Base-by-base conservation (phyloP, 2,797 vertebrate species). In the Lophius americanus region DNA sequence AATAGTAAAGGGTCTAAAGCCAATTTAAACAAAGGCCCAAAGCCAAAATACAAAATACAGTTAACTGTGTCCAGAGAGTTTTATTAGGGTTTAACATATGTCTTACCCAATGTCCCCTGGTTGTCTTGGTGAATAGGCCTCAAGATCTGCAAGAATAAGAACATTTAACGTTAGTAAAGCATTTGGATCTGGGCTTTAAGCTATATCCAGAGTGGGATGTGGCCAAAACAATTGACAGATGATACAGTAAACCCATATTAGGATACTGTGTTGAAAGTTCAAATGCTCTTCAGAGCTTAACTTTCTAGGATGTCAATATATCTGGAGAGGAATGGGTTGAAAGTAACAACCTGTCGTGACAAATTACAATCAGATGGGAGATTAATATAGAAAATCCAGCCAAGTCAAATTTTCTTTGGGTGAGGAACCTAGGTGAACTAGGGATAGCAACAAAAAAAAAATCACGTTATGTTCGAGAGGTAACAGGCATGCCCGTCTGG, bases 51-150 rank as follows among this genome's bases (percentile, higher is more conserved):
- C 23, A 43, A 43, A 38, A 4, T 38, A 38, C 37, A 38, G 23
- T 23, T 23, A 38, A 38, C 4, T 37, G 47, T 12, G 48, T 36
- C 12, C 39, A 14, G 23, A 44, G 47, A 69, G 38, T 1, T 38
- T 10, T 51, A 9, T 10, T 23, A 1, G 38, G 65, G 8, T 39
- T 41, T 51, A 3, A 76, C 44, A 44, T 8, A 43, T 2, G 4
- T 91, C 95, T 96, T 88, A 98, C 97, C 95, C 82, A 86, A 86
- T 0, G 95, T 85, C 12, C 92, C 73, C 44, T 88, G 87, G 49
- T 94, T 93, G 71, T 98, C 96, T 75, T 95, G 94, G 72, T 95
- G 96, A 73, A 97, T 91, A 3, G 96, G 94, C 72, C 95, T 92
- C 89, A 98, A 92, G 71, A 96, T 93, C 96, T 98, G 94, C 49